Conservation (phyloP, 2,113 vertebrate species). For the Dipodomys ordii region DNA sequence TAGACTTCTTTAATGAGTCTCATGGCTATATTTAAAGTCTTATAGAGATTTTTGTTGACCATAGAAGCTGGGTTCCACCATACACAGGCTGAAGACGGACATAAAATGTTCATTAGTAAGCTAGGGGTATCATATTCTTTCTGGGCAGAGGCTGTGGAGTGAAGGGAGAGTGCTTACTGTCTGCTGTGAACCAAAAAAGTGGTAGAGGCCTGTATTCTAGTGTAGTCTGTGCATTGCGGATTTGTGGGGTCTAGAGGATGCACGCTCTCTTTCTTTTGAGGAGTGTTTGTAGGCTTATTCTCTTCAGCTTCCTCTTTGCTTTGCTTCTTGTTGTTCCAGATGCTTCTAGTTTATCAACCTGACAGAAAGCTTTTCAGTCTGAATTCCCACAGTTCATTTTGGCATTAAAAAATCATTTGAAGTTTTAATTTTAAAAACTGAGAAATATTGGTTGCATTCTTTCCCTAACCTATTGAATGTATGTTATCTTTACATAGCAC, state of each 20-base stretch:
- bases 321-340: neutral
- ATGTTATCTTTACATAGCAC: neutral
- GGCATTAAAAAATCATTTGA: neutral
- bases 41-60: neutral
- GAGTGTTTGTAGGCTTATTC: fast-evolving
- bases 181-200: no score
- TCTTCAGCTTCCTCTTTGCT: neutral
- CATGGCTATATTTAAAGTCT: neutral
- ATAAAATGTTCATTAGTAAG: neutral
- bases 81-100: neutral
- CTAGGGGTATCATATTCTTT: neutral
- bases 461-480: conserved; percentile 6
- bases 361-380: neutral
- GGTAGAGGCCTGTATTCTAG: neutral
- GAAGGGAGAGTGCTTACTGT: neutral
- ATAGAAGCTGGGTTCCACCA: neutral
- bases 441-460: neutral
- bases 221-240: neutral
- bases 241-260: neutral
- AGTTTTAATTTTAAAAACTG: neutral
- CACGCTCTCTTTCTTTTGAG: neutral
- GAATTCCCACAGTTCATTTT: neutral
- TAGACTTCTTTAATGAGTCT: conserved; percentile 51
- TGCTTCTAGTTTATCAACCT: neutral
- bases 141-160: neutral